Conservation (phyloP, 2,888 invertebrate genomes). For the Polyommatus iphigenia region DNA sequence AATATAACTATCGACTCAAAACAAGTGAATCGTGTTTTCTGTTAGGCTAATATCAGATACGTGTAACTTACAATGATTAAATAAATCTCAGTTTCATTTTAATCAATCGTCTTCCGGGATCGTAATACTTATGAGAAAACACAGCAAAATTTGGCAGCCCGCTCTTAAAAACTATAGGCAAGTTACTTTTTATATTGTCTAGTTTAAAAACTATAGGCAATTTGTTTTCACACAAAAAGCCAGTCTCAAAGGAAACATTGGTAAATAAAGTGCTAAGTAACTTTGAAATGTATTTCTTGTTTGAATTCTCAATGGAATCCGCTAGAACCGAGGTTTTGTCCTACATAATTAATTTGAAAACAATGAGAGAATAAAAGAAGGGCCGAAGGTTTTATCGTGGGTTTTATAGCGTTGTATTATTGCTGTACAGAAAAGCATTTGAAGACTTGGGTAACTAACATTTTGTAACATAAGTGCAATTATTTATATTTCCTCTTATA, state of each 20-base stretch:
- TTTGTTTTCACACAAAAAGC: background rate
- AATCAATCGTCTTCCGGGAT: no score
- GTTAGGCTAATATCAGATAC: no score
- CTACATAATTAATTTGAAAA: conserved; percentile 28
- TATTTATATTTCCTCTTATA: no score
- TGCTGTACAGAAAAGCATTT: background rate
- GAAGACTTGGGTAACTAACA: background rate
- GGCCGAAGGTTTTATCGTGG: no score
- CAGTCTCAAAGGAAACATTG: conserved; percentile 6
- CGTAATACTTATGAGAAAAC: no score
- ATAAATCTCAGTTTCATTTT: no score
- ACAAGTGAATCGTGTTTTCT: no score
- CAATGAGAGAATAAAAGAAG: conserved; percentile 5
- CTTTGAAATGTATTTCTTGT: conserved; percentile 26
- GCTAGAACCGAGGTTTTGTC: conserved; percentile 7
- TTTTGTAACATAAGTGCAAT: no score
- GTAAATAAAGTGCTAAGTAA: conserved; percentile 28
- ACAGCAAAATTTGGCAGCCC: no score
- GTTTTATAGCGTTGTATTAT: conserved; percentile 4
- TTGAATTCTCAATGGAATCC: conserved; percentile 17
- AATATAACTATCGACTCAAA: no score
- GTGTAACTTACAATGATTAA: no score
- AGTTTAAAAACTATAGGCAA: background rate
- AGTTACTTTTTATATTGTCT: no score
- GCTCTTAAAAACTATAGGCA: background rate